Evolutionary conservation across 2,113 vertebrate genomes (phyloP).

Genomic region (Sylvicapra grimmia): DNA sequence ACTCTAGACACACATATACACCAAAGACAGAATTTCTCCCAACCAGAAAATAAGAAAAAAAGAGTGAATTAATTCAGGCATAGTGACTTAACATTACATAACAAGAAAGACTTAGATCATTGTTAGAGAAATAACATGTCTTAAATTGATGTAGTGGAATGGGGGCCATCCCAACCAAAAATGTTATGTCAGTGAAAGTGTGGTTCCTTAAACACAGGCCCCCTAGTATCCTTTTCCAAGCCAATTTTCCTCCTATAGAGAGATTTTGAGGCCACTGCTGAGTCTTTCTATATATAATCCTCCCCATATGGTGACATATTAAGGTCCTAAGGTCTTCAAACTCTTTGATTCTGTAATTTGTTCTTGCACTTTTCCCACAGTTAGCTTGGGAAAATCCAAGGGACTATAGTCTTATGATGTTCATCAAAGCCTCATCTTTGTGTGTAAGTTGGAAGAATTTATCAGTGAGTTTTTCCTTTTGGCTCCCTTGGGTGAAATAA

Average conservation of each 20-base stretch:
- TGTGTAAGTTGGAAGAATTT: background rate
- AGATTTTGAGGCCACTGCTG: background rate
- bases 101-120: background rate
- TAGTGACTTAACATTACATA: background rate
- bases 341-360: background rate
- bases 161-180: background rate
- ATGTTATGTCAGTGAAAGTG: background rate
- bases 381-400: background rate
- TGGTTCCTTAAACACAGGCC: accelerated
- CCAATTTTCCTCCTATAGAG: background rate
- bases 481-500: background rate
- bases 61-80: background rate
- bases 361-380: background rate
- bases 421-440: background rate
- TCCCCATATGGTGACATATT: background rate
- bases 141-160: background rate
- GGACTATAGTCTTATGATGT: accelerated
- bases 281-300: background rate
- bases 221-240: background rate
- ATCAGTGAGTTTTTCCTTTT: background rate
- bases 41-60: background rate
- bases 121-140: background rate
- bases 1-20: background rate
- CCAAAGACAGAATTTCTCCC: background rate
- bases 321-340: background rate